Evolutionary conservation across 2,797 vertebrate genomes (phyloP), one percentile per base, ranked within the genome.

Genomic region (Eospalax fontanierii): DNA sequence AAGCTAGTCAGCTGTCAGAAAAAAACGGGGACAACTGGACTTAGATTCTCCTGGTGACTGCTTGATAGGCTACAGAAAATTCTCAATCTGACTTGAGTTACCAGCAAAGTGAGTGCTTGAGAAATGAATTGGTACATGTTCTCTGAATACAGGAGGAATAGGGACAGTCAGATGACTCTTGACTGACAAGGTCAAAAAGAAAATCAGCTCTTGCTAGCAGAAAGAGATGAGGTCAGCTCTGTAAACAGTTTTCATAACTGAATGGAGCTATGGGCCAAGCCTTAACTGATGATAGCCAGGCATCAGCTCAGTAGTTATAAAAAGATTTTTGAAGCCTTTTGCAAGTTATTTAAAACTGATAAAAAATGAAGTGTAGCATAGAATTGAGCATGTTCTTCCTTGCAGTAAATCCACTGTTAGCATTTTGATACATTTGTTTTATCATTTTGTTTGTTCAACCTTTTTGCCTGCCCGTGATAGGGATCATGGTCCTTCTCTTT

Each of bases 271-370:
- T 22, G 46, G 19, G 46, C 35, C 35, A 70, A 30, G 11, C 8
- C 12, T 11, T 8, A 24, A n/a, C 19, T 86, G 33, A 76, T 76
- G 57, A 89, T 6, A 89, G 28, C 19, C 26, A 38, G 46, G 38
- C 18, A 38, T 21, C 7, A 68, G 5, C 14, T 79, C 15, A 24
- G 10, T 18, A 65, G 38, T 54, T 30, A 19, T 21, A 76, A 85
- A 80, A 33, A 61, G 4, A 24, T 35, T 76, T 63, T 73, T n/a
- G 70, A 92, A 79, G 28, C 1, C 68, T 86, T 94, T 85, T 92
- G 46, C 24, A 87, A 82, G 66, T 68, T 66, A 78, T 74, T 86
- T 82, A 86, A 91, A 89, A 83, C 11, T 75, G 65, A 70, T 11
- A 68, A 81, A 50, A 78, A 90, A 33, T 73, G 4, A 26, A 87